phyloP scores from a whole-genome alignment of 1,140 invertebrate species.

The Cydia fagiglandana region DNA sequence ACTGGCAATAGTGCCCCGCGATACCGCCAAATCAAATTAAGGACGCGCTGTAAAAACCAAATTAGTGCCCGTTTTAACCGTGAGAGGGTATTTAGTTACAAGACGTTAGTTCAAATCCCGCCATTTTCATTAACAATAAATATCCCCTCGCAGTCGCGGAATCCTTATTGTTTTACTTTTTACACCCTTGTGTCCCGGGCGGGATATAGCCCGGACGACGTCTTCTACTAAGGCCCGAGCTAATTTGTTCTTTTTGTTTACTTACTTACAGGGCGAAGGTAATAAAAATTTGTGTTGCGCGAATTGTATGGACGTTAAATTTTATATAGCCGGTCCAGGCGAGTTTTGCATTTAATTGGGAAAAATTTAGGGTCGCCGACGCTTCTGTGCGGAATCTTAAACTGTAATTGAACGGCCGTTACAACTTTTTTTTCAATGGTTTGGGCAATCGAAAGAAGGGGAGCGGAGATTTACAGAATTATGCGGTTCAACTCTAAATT shows the following conservation, averaged over 20 bases:
- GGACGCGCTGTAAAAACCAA: slow-evolving; percentile 80
- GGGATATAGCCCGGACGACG: slow-evolving; percentile 60
- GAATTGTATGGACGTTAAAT: slow-evolving; percentile 78
- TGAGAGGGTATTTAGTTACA: slow-evolving; percentile 79
- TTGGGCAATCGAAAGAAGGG: slow-evolving; percentile 56
- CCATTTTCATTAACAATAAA: slow-evolving; percentile 81
- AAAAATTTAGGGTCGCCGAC: slow-evolving; percentile 75
- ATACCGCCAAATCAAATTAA: slow-evolving; percentile 80
- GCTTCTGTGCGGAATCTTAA: slow-evolving; percentile 76
- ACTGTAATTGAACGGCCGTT: slow-evolving; percentile 74
- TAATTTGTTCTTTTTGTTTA: slow-evolving; percentile 78
- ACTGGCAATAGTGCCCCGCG: slow-evolving; percentile 75
- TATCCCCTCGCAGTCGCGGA: slow-evolving; percentile 73
- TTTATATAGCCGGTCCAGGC: slow-evolving; percentile 69
- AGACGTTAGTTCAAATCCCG: slow-evolving; percentile 80
- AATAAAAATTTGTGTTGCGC: slow-evolving; percentile 79
- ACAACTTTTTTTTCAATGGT: slow-evolving; percentile 73
- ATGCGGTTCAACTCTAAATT: slow-evolving; percentile 28
- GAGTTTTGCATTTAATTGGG: slow-evolving; percentile 78
- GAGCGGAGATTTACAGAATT: slow-evolving; percentile 42
- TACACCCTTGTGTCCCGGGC: slow-evolving; percentile 76
- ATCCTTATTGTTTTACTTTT: slow-evolving; percentile 80
- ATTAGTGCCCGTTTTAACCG: slow-evolving; percentile 80
- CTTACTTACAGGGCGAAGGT: slow-evolving; percentile 70
- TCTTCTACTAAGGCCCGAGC: slow-evolving; percentile 58